Base-by-base conservation (phyloP, 2,888 invertebrate species). In the Parasteatoda lunata region DNA sequence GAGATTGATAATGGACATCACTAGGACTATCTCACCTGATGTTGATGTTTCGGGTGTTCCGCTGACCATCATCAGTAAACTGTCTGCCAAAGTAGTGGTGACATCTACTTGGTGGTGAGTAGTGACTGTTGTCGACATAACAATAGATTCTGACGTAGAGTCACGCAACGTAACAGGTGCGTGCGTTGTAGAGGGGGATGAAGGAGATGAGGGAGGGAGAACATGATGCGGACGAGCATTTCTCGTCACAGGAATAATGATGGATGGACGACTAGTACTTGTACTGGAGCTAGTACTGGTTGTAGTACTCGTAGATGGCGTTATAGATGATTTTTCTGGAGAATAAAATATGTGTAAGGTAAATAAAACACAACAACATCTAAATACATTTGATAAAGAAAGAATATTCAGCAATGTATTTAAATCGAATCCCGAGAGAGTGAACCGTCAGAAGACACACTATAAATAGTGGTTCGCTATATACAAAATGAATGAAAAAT, bases 241-340 rank as follows among this genome's bases (percentile, higher is more conserved):
- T 59, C 81, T 84, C 54, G 89, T 87, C 54, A 88, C 85, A n/a
- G 88, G 88, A 45, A 89, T 89, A 77, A 89, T 89, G 64, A 89
- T 84, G 48, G 89, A 87, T 4, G 89, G 89, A 6, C 88, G 78
- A 78, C 84, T 88, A 7, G 88, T 88, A 45, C 82, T 83, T 5
- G 88, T 88, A 30, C 83, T 88, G 6, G 88, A 88, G 64, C 83
- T 88, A 3, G 88, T 88, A 78, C 83, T 83, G 0, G 79, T 84
- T 5, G 88, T 83, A 9, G 86, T 87, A 64, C 81, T 87, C 8
- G 86, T 87, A 0, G 77, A 73, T 30, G 86, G 81, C 8, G 77
- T 78, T 7, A 68, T 82, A 7, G 86, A 54, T 4, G 86, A 87
- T 52, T 82, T 82, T 87, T 87, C 86, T 87, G 51, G 11, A 72